Evolutionary conservation across 2,888 invertebrate species (phyloP), one percentile per base, ranked within the genome.

Genomic region (Drosophila mulleri): DNA sequence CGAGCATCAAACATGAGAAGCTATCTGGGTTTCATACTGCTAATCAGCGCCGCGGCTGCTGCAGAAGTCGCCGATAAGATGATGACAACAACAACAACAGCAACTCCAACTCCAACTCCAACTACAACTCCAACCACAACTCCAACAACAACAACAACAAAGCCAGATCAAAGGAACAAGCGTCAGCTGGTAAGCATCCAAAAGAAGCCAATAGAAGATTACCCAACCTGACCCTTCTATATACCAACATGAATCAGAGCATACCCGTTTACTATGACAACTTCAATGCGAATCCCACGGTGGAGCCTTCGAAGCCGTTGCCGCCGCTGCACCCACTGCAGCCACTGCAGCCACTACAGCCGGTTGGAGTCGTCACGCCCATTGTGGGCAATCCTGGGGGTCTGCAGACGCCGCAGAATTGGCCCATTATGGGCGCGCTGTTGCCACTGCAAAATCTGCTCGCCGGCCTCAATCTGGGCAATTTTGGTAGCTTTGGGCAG

Each of bases 361-460:
- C 85, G 7, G 67, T 89, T n/a, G 63, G 80, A 0, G 77, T 84
- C 29, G 88, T 83, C 42, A 67, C 83, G 0, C 89, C 84, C 4
- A 83, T 80, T 32, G 72, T 20, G 42, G 18, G 18, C 18, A 77
- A 39, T n/a, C 12, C 39, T 18, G 63, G 12, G 3, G 53, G 18
- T 23, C 50, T 63, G 47, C 83, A 76, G 26, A 45, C 62, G n/a
- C 70, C 90, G 0, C 89, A 89, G 59, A 89, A 88, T 44, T 48
- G 90, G 50, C 91, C 91, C 23, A 69, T 91, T 47, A 69, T 91
- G 14, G 91, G 91, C 5, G 82, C 90, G 5, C 67, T 90, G 53
- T 48, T 91, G 7, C 89, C 83, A n/a, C 58, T 83, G 11, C 89
- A 88, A 44, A 75, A 48, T 35, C 58, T 90, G 52, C 73, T 82